Conservation (phyloP, 2,797 vertebrate species). For the Liparis tanakae region DNA sequence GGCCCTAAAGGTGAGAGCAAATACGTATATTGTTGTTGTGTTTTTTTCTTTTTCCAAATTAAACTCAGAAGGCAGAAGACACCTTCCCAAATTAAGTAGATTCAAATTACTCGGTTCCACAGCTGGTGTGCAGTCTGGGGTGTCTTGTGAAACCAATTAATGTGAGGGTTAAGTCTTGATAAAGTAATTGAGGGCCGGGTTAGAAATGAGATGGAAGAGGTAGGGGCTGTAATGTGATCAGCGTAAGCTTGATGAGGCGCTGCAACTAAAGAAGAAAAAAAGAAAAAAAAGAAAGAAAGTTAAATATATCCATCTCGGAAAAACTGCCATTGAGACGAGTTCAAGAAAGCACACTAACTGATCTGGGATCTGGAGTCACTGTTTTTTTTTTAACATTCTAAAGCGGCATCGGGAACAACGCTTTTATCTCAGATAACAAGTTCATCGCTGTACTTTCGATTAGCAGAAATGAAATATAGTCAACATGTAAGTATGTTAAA, state of each 20-base stretch:
- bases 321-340: neutral
- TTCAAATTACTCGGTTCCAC: conserved; percentile 67
- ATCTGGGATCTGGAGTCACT: neutral
- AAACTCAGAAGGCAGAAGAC: conserved; percentile 70
- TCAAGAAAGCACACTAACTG: neutral
- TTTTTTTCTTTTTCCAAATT: conserved; percentile 50
- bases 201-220: conserved; percentile 53
- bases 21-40: conserved; percentile 67
- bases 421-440: conserved; percentile 3
- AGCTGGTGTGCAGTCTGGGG: conserved; percentile 69
- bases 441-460: neutral
- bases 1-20: conserved; percentile 68
- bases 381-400: neutral
- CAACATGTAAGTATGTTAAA: neutral
- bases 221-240: conserved; percentile 37
- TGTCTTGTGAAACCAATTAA: conserved; percentile 70
- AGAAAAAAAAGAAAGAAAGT: neutral
- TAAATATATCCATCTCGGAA: neutral
- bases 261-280: neutral
- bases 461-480: neutral
- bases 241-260: conserved; percentile 28
- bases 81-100: conserved; percentile 72
- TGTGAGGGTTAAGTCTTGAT: conserved; percentile 64
- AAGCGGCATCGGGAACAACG: neutral
- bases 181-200: conserved; percentile 57